Evolutionary conservation across 30 jellyfish, hydroid and myxozoan species (phyloP).

Genomic region (Pseudorhiza aurosa): DNA sequence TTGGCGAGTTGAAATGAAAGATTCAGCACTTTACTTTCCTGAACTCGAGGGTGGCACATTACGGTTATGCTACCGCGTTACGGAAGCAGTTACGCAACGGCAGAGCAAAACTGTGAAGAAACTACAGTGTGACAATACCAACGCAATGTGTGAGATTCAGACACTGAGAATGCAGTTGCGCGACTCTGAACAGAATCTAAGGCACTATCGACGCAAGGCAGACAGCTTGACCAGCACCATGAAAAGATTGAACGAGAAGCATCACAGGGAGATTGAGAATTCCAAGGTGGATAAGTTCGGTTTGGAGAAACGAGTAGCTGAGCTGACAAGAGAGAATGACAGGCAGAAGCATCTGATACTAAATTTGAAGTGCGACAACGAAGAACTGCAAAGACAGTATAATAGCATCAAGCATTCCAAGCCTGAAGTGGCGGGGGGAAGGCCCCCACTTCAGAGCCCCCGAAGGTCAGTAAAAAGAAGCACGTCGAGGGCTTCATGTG

Average conservation of each 20-base stretch:
- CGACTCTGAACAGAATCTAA: neutral
- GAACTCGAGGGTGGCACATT: neutral
- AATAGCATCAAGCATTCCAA: neutral
- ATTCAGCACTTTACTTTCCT: neutral
- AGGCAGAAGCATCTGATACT: neutral
- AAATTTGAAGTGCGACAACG: slow-evolving; percentile 13
- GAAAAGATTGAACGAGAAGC: slow-evolving; percentile 1
- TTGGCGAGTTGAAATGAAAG: no score
- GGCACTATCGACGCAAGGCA: slow-evolving; percentile 13
- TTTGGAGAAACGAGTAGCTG: neutral
- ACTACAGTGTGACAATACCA: slow-evolving; percentile 6
- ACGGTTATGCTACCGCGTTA: neutral
- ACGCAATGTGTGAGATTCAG: slow-evolving; percentile 27
- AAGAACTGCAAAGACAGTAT: slow-evolving; percentile 5
- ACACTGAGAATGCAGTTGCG: slow-evolving; percentile 19
- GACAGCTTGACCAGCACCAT: neutral
- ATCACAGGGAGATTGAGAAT: neutral
- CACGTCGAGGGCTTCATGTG: neutral
- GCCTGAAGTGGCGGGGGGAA: neutral
- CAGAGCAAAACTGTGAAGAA: slow-evolving; percentile 12
- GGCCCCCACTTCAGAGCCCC: neutral
- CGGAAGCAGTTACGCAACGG: slow-evolving; percentile 4
- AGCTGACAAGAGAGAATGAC: neutral
- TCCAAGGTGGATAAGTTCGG: neutral
- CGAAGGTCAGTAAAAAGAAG: neutral